Evolutionary conservation across 2,888 invertebrate genomes (phyloP).

Genomic region (Harpalus rubripes): DNA sequence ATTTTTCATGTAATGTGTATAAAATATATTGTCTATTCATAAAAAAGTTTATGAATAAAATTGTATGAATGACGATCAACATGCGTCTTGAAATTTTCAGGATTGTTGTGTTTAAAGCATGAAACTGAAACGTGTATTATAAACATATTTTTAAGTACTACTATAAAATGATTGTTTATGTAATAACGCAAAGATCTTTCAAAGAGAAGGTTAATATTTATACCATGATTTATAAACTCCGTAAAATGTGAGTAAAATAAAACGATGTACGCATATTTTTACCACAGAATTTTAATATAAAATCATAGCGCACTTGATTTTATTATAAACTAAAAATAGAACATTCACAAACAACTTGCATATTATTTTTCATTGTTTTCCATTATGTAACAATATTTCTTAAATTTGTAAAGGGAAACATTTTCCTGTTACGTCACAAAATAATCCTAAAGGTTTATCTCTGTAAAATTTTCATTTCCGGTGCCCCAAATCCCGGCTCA

Average conservation of each 20-base stretch:
- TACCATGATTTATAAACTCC: constrained; percentile 27
- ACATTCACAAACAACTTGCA: not conserved
- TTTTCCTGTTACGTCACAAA: constrained; percentile 15
- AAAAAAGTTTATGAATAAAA: not conserved
- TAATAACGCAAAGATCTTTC: not conserved
- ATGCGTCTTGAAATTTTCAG: not conserved
- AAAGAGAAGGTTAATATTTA: constrained; percentile 26
- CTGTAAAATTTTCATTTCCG: constrained; percentile 59
- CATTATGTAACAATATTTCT: not conserved
- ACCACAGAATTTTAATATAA: constrained; percentile 1
- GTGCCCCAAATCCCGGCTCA: constrained; percentile 37
- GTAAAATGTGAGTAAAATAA: constrained; percentile 10
- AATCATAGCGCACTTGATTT: not conserved
- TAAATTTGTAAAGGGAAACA: not conserved
- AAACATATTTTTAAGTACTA: constrained; percentile 29
- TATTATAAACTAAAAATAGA: not conserved
- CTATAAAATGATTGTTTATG: constrained; percentile 44
- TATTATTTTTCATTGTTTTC: not conserved
- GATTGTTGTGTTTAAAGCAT: constrained; percentile 7
- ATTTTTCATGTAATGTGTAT: no score
- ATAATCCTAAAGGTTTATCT: constrained; percentile 50
- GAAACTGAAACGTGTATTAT: constrained; percentile 31
- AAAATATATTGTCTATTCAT: not conserved
- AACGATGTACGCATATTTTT: not conserved
- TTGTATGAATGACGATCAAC: not conserved